Evolutionary conservation across 2,113 vertebrate species (phyloP).

Genomic region (Drymodes brunneopygia): DNA sequence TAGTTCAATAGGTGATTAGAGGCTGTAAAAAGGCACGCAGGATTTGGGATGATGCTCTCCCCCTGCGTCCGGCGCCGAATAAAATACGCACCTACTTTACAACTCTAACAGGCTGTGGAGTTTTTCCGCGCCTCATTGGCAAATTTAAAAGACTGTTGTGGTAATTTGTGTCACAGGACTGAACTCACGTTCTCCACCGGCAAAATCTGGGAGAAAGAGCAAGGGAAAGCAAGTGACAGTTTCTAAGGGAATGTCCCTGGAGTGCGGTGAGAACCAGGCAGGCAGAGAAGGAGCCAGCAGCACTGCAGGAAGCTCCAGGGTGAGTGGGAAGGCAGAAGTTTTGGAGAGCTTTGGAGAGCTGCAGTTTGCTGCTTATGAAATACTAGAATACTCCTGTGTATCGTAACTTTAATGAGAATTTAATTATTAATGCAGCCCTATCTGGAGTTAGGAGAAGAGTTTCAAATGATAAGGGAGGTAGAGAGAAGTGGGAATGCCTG

Average conservation of each 20-base stretch:
- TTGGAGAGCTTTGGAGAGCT: not conserved
- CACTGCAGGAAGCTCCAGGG: not conserved
- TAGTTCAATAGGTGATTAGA: no score
- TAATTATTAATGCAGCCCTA: not conserved
- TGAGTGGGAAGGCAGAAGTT: not conserved
- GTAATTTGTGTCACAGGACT: not conserved
- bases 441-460: not conserved
- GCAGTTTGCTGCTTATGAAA: not conserved
- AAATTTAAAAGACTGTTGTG: not conserved
- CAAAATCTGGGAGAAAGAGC: not conserved
- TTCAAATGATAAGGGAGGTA: not conserved
- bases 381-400: not conserved
- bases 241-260: not conserved
- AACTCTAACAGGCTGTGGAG: no score
- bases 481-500: not conserved
- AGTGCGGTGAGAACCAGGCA: not conserved
- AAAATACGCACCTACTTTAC: no score
- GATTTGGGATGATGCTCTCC: no score
- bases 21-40: no score
- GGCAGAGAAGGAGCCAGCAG: not conserved
- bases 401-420: not conserved
- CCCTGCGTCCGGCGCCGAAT: no score
- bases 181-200: rapidly evolving
- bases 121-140: no score
- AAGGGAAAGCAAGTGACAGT: rapidly evolving